Conservation (phyloP, 2,888 invertebrate genomes). For the Drosophila borealis region DNA sequence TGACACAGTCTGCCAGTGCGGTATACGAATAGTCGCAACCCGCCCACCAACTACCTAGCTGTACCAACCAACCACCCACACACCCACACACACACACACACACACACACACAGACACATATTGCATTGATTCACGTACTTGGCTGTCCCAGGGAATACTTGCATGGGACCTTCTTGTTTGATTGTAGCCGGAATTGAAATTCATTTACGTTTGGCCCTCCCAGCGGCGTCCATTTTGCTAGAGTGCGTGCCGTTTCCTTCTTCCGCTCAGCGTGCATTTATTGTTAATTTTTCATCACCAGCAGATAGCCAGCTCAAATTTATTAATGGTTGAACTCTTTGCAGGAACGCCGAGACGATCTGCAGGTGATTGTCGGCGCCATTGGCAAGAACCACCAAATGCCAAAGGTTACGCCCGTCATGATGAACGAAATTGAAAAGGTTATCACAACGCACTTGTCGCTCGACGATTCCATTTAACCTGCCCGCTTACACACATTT, state of each 20-base stretch:
- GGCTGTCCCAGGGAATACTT: constrained; percentile 31
- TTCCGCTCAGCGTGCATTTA: constrained; percentile 32
- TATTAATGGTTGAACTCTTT: constrained; percentile 14
- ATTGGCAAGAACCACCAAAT: constrained; percentile 83
- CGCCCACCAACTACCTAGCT: not conserved
- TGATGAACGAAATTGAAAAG: constrained; percentile 84
- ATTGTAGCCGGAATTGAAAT: constrained; percentile 62
- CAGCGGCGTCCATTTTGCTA: constrained; percentile 41
- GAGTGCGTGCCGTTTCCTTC: constrained; percentile 24
- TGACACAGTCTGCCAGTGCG: constrained; percentile 70
- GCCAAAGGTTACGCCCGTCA: constrained; percentile 81
- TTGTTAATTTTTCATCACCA: constrained; percentile 33
- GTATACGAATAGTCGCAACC: constrained; percentile 29
- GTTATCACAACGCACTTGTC: constrained; percentile 51
- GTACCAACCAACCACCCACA: constrained; percentile 1
- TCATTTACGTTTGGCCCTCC: constrained; percentile 35
- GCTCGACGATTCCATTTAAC: constrained; percentile 21
- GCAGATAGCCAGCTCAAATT: not conserved
- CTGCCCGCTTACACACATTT: constrained; percentile 1
- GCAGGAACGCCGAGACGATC: constrained; percentile 84
- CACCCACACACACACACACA: constrained; percentile 12
- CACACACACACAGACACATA: constrained; percentile 4
- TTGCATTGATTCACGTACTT: constrained; percentile 15
- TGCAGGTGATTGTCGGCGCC: constrained; percentile 83
- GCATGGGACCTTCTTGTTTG: constrained; percentile 35